Evolutionary conservation across 2,797 vertebrate genomes (phyloP), one percentile per base, ranked within the genome.

Genomic region (Brachyrhaphis roseni): DNA sequence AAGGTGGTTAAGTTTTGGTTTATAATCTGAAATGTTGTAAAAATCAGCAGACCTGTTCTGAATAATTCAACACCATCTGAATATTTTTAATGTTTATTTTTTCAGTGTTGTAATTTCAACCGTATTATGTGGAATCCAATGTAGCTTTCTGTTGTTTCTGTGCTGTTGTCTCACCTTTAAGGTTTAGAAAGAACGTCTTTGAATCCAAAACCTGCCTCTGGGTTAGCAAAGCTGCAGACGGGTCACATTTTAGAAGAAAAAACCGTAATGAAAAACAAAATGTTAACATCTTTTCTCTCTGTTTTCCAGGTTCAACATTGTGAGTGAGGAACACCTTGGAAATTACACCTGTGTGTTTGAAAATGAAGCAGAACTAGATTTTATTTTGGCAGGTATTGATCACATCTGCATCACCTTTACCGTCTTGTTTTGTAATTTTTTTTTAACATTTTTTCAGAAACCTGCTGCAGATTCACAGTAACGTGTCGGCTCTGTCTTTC

Each of bases 261-360:
- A 70, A 26, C 36, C 39, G 8, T 66, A 4, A 11, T 62, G 57
- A 34, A 34, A 64, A 64, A 16, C 59, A 8, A 39, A 8, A 66
- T 66, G 34, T 46, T 46, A 15, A 15, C 43, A 6, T 16, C 10
- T 66, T 41, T 28, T 68, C 68, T 15, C 36, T 43, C 26, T 59
- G 3, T 15, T 74, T 77, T 11, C 7, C 83, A 95, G 95, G 76
- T 93, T 96, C 84, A 82, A 3, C 28, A 94, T 96, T 13, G 11
- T 46, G 34, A 84, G 15, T 23, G 82, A 93, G 79, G 74, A 86
- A 78, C 46, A 81, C 77, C 87, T 96, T 0, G 95, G 95, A 43
- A 93, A 55, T 79, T 96, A 96, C 84, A 91, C 95, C 0, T 96
- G 95, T 51, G 26, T 92, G 78, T 96, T 96, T 87, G 89, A 36